Evolutionary conservation across 2,888 invertebrate species (phyloP).

Genomic region (Lochmaea crataegi): DNA sequence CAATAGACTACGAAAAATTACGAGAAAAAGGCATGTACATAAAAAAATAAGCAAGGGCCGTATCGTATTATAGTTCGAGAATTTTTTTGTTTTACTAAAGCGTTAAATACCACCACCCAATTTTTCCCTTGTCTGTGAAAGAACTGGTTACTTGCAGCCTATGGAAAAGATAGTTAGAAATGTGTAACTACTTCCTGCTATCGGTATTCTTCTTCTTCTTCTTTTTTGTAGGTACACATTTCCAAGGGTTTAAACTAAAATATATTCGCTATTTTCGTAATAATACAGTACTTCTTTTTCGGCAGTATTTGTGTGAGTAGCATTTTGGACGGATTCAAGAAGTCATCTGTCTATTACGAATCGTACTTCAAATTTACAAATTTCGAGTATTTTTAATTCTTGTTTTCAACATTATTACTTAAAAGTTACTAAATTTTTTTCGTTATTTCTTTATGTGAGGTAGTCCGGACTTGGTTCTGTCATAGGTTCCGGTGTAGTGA

Average conservation of each 20-base stretch:
- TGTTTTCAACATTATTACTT: slow-evolving; percentile 54
- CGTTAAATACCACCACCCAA: slow-evolving; percentile 59
- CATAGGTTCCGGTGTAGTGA: slow-evolving; percentile 84
- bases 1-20: slow-evolving; percentile 50
- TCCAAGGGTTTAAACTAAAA: slow-evolving; percentile 43
- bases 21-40: slow-evolving; percentile 39
- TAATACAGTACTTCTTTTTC: slow-evolving; percentile 44
- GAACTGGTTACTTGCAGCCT: slow-evolving; percentile 57
- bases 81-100: slow-evolving; percentile 47
- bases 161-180: slow-evolving; percentile 63
- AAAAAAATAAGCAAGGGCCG: slow-evolving; percentile 54
- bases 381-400: slow-evolving; percentile 30
- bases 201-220: slow-evolving; percentile 20
- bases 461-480: slow-evolving; percentile 88
- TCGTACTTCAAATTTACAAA: slow-evolving; percentile 46
- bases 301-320: slow-evolving; percentile 56
- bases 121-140: slow-evolving; percentile 59
- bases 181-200: slow-evolving; percentile 41
- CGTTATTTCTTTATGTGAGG: slow-evolving; percentile 67
- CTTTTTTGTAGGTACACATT: slow-evolving; percentile 49
- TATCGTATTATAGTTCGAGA: slow-evolving; percentile 43
- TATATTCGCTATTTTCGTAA: slow-evolving; percentile 50
- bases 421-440: slow-evolving; percentile 33
- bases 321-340: slow-evolving; percentile 55
- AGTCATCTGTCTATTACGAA: slow-evolving; percentile 40